Evolutionary conservation across 2,888 invertebrate genomes (phyloP), one percentile per base, ranked within the genome.

Genomic region (Cryptocephalus primarius): DNA sequence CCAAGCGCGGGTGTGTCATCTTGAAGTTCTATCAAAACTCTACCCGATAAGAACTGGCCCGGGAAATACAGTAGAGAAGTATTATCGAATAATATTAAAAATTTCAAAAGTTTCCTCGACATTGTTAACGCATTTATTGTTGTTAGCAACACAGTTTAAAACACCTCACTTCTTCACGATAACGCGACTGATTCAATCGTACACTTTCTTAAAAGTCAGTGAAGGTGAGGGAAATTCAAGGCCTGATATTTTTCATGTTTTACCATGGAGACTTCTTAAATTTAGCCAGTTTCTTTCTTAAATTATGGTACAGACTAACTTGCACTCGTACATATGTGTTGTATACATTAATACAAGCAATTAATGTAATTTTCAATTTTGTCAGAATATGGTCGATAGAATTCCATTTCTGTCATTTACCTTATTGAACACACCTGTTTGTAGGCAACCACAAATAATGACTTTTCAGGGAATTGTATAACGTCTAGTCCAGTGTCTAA

Each of bases 81-180:
- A 68, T 93, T 93, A 72, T 94, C 93, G 72, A 94, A 91, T 54
- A 93, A 79, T 61, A 94, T 92, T 51, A 93, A 76, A 72, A 94
- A 94, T 73, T 93, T 93, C 55, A 90, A 77, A 59, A 94, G 75
- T 73, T 93, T 93, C 61, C 88, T 78, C 58, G 89, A 85, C 88
- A 89, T 89, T 50, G 57, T 60, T 40, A 40, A 41, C 43, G 33
- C 41, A 42, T 46, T 49, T 46, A 10, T 10, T 41, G 45, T 50
- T 43, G 12, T n/a, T n/a, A n/a, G n/a, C n/a, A n/a, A 36, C 12
- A 44, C 40, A 22, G 11, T 40, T 12, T n/a, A 40, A 40, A 40
- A 8, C 40, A 40, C 40, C 4, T 12, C 10, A n/a, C 22, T 13
- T 14, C 13, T 40, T 12, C 36, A 36, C 12, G 4, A 36, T 36